Conservation (phyloP, 2,797 vertebrate genomes). For the Bryconaethiops microstoma region DNA sequence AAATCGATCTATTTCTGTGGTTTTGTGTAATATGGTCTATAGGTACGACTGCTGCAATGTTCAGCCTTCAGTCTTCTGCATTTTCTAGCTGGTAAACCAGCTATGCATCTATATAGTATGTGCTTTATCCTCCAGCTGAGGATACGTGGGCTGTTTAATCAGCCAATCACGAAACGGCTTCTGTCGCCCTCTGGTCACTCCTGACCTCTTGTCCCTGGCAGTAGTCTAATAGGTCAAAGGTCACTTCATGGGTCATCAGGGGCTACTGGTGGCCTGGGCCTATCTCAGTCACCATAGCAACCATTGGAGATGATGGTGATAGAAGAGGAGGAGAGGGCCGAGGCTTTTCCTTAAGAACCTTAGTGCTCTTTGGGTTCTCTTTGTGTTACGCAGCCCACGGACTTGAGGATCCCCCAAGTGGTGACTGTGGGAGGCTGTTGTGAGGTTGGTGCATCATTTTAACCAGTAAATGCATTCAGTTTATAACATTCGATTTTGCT, state of each 20-base stretch:
- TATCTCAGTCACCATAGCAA: slow-evolving; percentile 76
- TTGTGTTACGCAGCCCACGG: slow-evolving; percentile 27
- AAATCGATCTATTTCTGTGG: not conserved
- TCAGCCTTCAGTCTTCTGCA: not conserved
- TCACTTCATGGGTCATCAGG: slow-evolving; percentile 71
- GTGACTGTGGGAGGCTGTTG: slow-evolving; percentile 10
- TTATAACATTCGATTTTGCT: not conserved
- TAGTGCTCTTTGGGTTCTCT: slow-evolving; percentile 29
- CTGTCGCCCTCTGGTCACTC: slow-evolving; percentile 76
- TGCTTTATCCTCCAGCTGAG: not conserved
- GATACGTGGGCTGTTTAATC: slow-evolving; percentile 61
- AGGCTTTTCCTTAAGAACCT: slow-evolving; percentile 49
- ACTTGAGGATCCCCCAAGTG: slow-evolving; percentile 41
- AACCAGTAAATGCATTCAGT: not conserved
- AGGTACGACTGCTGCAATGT: not conserved
- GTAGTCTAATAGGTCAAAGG: slow-evolving; percentile 78
- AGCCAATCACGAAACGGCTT: slow-evolving; percentile 79
- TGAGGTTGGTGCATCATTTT: not conserved
- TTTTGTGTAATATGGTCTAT: slow-evolving; percentile 7
- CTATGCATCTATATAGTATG: slow-evolving; percentile 11
- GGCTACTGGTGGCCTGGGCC: slow-evolving; percentile 70
- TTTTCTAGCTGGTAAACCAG: not conserved
- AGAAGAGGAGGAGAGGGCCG: slow-evolving; percentile 45
- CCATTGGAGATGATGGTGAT: slow-evolving; percentile 58
- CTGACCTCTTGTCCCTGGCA: slow-evolving; percentile 78